Evolutionary conservation across 2,113 vertebrate genomes (phyloP), one percentile per base, ranked within the genome.

Genomic region (Rattus rattus): DNA sequence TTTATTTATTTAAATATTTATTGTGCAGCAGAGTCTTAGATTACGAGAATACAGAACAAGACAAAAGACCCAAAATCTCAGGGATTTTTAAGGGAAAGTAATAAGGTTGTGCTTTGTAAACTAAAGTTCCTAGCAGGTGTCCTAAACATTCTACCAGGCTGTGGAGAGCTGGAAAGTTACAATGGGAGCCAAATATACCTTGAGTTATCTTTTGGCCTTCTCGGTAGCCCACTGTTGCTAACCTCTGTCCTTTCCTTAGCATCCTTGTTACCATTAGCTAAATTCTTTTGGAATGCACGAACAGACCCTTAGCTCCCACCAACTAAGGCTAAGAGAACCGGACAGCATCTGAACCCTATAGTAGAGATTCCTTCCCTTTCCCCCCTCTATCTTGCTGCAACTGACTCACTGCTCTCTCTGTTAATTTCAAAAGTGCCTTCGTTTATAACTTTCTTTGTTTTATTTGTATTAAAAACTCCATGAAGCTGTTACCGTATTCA

Each of bases 1-100:
- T 79, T 69, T 5, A 89, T 73, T 92, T 76, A 43, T 90, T 77
- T 72, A 91, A 81, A 19, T 81, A 14, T 92, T 86, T 90, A 16
- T 63, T 43, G n/a, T 52, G 5, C 70, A 43, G 33, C 24, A 73
- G n/a, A 91, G 3, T 67, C 81, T 52, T 81, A 88, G 75, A 30
- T 73, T 28, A 49, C 56, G 30, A 36, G 43, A 86, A 80, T 73
- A 80, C 19, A 88, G 80, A 73, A 61, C 30, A 79, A 79, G 36
- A 96, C 17, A 81, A 19, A 63, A 2, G 67, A 24, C 5, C 24
- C 20, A 9, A 56, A 20, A 56, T 67, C 33, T 54, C 16, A 73
- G 52, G 70, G 20, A n/a, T 73, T 77, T 63, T 49, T 59, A 73
- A 89, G n/a, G 36, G 70, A 75, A 75, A 59, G 16, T 39, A 13